These are phyloP conservation scores for Anguilla rostrata DNA, from an alignment of 2,113 vertebrate genomes.

Conservation along the genomic window DNA sequence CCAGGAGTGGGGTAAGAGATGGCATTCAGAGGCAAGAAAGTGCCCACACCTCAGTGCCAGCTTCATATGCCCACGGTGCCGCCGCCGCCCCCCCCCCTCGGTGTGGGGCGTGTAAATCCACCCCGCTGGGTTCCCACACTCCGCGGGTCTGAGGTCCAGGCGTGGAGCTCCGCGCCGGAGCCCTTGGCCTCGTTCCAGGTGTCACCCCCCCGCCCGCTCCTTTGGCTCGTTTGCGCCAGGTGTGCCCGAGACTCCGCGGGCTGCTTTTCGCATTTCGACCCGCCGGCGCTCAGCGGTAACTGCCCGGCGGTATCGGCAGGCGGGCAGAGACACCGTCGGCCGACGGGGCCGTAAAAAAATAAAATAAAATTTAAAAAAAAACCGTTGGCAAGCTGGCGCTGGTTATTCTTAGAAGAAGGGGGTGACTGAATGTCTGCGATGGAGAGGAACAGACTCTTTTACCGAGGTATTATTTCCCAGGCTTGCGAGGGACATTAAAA, in stretches of 20 bases:
- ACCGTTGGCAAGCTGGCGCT: slow-evolving; percentile 51
- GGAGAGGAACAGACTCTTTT: slow-evolving; percentile 59
- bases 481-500: slow-evolving; percentile 64
- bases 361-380: slow-evolving; percentile 12
- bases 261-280: slow-evolving; percentile 71
- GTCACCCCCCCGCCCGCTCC: slow-evolving; percentile 53
- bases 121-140: slow-evolving; percentile 41
- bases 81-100: no score
- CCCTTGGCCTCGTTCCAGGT: slow-evolving; percentile 61
- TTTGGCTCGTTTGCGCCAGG: slow-evolving; percentile 8
- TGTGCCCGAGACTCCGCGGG: slow-evolving; percentile 21
- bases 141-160: background rate
- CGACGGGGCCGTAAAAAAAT: slow-evolving; percentile 11
- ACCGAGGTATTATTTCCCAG: slow-evolving; percentile 60
- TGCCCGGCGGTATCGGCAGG: slow-evolving; percentile 53
- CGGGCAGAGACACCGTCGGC: slow-evolving; percentile 50
- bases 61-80: background rate
- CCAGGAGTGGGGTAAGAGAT: background rate
- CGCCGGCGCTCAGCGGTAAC: slow-evolving; percentile 35
- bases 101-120: slow-evolving; percentile 16
- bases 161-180: background rate
- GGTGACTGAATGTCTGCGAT: slow-evolving; percentile 76
- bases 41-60: background rate
- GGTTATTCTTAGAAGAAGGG: slow-evolving; percentile 69
- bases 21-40: background rate